These are phyloP conservation scores for Lithophane leautieri DNA, from an alignment of 2,888 invertebrate genomes.

Conservation along the genomic window DNA sequence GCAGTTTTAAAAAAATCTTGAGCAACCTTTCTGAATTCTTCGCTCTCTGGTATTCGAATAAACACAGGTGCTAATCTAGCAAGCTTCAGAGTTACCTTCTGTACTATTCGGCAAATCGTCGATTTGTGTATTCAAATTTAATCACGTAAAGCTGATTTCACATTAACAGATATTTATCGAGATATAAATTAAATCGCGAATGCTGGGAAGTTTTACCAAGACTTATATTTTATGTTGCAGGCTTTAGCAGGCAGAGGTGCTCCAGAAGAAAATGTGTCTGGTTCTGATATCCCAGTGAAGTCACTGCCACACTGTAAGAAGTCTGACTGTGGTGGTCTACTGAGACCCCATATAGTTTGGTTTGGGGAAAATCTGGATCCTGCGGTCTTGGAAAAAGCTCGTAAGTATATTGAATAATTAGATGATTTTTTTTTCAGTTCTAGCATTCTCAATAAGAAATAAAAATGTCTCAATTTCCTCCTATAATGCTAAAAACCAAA, in stretches of 20 bases:
- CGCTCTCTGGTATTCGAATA: too few relatives aligned
- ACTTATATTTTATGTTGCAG: constrained; percentile 68
- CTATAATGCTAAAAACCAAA: background rate
- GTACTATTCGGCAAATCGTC: too few relatives aligned
- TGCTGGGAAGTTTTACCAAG: background rate
- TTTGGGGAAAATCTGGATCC: constrained; percentile 95
- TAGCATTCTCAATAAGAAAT: background rate
- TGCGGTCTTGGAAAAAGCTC: constrained; percentile 91
- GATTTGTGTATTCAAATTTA: too few relatives aligned
- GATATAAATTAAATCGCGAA: background rate
- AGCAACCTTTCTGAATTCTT: too few relatives aligned
- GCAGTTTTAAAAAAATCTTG: too few relatives aligned
- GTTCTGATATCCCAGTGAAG: constrained; percentile 91
- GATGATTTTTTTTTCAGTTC: too few relatives aligned
- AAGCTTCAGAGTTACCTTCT: too few relatives aligned
- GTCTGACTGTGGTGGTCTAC: constrained; percentile 91
- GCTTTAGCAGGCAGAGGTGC: constrained; percentile 88
- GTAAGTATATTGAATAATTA: constrained; percentile 78
- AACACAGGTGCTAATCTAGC: too few relatives aligned
- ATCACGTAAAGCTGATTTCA: too few relatives aligned
- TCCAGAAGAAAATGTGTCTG: constrained; percentile 90
- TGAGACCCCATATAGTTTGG: constrained; percentile 96
- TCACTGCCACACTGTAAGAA: constrained; percentile 93
- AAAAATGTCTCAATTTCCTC: background rate
- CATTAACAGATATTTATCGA: too few relatives aligned